A percentile compares a stretch with the other conserved stretches of the same genome.
Evolutionary conservation across 1,140 invertebrate species (phyloP).

Genomic region (Drosophila lacteicornis): DNA sequence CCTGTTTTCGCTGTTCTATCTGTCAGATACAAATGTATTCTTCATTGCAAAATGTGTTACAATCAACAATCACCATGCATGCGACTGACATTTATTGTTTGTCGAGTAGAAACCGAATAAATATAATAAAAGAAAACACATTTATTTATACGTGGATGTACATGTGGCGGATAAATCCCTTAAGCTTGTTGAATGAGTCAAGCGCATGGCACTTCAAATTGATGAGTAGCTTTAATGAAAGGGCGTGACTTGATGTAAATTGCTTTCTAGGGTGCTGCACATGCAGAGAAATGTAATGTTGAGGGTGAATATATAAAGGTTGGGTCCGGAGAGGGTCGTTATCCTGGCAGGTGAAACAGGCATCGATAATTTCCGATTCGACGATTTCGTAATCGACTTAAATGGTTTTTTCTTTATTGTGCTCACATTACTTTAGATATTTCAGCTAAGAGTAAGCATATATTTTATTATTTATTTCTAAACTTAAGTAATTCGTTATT

Average conservation of each 20-base stretch:
- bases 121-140: conserved; percentile 31
- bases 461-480: too few species aligned
- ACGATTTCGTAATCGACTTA: conserved; percentile 16
- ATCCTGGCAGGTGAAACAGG: conserved; percentile 41
- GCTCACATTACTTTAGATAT: not conserved
- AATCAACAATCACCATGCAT: conserved; percentile 57
- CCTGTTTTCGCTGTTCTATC: conserved; percentile 61
- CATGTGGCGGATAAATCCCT: conserved; percentile 67
- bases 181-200: conserved; percentile 74
- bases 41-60: conserved; percentile 68
- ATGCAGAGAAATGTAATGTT: conserved; percentile 14
- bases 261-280: conserved; percentile 49
- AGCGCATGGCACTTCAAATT: conserved; percentile 66
- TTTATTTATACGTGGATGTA: conserved; percentile 32
- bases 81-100: conserved; percentile 69
- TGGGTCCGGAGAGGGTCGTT: conserved; percentile 27
- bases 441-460: too few species aligned
- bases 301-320: conserved; percentile 20
- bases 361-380: conserved; percentile 6
- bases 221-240: conserved; percentile 79
- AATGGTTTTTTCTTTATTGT: not conserved
- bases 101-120: conserved; percentile 32
- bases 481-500: too few species aligned
- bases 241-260: conserved; percentile 77
- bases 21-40: conserved; percentile 63